Evolutionary conservation across 1,140 invertebrate species (phyloP).

Genomic region (Metaphire vulgaris): DNA sequence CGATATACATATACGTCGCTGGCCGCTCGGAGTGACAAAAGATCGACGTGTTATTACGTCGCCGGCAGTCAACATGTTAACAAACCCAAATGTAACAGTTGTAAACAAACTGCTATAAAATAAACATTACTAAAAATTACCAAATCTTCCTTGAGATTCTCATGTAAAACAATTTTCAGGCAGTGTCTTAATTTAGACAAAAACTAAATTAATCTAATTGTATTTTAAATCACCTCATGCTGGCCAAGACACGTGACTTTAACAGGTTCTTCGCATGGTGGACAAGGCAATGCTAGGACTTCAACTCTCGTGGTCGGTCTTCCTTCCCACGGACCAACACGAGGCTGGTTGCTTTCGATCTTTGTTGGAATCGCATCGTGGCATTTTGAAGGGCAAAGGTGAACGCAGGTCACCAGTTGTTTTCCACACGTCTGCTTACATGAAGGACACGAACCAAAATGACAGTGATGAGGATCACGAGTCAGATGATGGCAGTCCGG

Average conservation of each 20-base stretch:
- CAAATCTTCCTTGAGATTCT: too few relatives aligned
- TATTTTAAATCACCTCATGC: constrained; percentile 70
- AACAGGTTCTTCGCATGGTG: constrained; percentile 62
- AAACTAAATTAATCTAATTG: too few relatives aligned
- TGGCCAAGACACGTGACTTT: constrained; percentile 70
- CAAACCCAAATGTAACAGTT: too few relatives aligned
- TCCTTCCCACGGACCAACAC: constrained; percentile 70
- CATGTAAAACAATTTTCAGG: too few relatives aligned
- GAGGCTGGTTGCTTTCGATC: constrained; percentile 50
- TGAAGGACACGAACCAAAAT: constrained; percentile 77
- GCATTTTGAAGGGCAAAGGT: constrained; percentile 68
- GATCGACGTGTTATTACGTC: too few relatives aligned
- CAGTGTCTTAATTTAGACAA: too few relatives aligned
- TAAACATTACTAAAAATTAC: too few relatives aligned
- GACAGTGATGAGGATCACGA: constrained; percentile 70
- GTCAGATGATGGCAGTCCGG: constrained; percentile 71
- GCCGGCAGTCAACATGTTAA: too few relatives aligned
- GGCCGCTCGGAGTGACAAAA: too few relatives aligned
- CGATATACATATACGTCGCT: too few relatives aligned
- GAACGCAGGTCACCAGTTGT: constrained; percentile 61
- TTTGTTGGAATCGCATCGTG: constrained; percentile 69
- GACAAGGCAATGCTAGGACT: constrained; percentile 58
- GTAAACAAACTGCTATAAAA: too few relatives aligned
- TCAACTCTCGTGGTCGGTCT: constrained; percentile 55
- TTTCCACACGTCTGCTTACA: constrained; percentile 70